Base-by-base conservation (phyloP, 2,113 vertebrate genomes). In the Syngnathus typhle region DNA sequence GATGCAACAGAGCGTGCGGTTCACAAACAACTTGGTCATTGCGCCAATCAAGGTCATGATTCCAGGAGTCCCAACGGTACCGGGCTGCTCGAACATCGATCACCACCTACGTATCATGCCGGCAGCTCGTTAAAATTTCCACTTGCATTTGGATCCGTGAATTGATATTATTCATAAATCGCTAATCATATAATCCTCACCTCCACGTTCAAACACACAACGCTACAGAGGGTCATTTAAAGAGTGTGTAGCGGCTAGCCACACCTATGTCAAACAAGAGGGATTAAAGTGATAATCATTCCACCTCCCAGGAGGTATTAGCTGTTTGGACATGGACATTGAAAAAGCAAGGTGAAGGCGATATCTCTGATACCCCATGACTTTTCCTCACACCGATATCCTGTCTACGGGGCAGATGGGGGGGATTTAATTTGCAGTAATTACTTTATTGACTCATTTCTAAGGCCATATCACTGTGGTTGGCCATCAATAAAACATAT, bases 381-480 rank as follows among this genome's bases (percentile, higher is more conserved):
- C 64, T 82, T 66, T 67, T 68, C 72, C 76, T 68, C 60, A 68
- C 69, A 62, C 77, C 71, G 38, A 32, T 81, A 69, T 46, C 65
- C 75, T 83, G 81, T 81, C 67, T 82, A 68, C 80, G 72, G 71
- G 67, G 71, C 83, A n/a, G 51, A 82, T 16, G 51, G 72, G 80
- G 80, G 83, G 86, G 82, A 79, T 89, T 90, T 91, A 88, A 91
- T 90, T 89, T 76, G 36, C 80, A 69, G 82, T 91, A 91, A 92
- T 91, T 89, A 88, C 88, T 85, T 89, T 91, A 92, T 92, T 91
- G 90, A 91, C 84, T 89, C 86, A 88, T 90, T 90, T 89, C 86
- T 75, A 74, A 77, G 76, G 76, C 84, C 61, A 75, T 88, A 87
- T 85, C 75, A 83, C 79, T 85, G 83, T 82, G 83, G 88, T 89